Conservation (phyloP, 1,140 invertebrate genomes). For the Sminthurides bifidus region DNA sequence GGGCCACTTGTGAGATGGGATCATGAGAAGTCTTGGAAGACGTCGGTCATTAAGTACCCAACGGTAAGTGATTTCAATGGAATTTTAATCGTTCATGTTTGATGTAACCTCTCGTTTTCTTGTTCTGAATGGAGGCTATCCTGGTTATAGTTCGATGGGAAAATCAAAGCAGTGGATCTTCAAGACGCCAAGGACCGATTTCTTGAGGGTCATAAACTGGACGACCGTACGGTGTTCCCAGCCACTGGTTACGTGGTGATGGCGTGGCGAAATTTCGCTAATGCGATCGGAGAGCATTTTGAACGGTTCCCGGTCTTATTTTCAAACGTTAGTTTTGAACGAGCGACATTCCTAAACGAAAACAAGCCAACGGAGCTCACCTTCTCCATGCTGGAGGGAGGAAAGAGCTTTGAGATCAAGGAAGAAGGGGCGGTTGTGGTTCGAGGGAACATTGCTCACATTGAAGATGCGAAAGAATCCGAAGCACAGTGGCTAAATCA, state of each 20-base stretch:
- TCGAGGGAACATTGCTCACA: slow-evolving; percentile 52
- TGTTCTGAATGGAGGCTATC: no score
- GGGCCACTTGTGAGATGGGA: slow-evolving; percentile 79
- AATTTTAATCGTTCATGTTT: no score
- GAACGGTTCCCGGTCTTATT: slow-evolving; percentile 72
- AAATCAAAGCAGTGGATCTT: slow-evolving; percentile 62
- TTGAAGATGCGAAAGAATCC: slow-evolving; percentile 12
- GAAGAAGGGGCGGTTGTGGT: slow-evolving; percentile 72
- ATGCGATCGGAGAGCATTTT: slow-evolving; percentile 54
- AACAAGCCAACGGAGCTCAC: slow-evolving; percentile 71
- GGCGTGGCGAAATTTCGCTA: slow-evolving; percentile 86
- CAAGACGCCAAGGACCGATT: slow-evolving; percentile 62
- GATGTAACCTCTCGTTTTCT: no score
- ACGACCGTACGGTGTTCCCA: slow-evolving; percentile 86
- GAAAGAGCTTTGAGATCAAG: slow-evolving; percentile 82
- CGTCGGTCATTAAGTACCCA: slow-evolving; percentile 58
- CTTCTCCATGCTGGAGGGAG: slow-evolving; percentile 74
- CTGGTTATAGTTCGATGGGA: slow-evolving; percentile 46
- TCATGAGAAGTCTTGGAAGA: slow-evolving; percentile 63
- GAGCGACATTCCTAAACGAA: slow-evolving; percentile 82
- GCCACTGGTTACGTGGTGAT: slow-evolving; percentile 87
- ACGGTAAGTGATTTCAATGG: no score
- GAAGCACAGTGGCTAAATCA: neutral
- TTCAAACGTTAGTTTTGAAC: slow-evolving; percentile 74
- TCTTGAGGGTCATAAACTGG: slow-evolving; percentile 79